Conservation (phyloP, 1,140 invertebrate species). For the Chrysomallon squamiferum region DNA sequence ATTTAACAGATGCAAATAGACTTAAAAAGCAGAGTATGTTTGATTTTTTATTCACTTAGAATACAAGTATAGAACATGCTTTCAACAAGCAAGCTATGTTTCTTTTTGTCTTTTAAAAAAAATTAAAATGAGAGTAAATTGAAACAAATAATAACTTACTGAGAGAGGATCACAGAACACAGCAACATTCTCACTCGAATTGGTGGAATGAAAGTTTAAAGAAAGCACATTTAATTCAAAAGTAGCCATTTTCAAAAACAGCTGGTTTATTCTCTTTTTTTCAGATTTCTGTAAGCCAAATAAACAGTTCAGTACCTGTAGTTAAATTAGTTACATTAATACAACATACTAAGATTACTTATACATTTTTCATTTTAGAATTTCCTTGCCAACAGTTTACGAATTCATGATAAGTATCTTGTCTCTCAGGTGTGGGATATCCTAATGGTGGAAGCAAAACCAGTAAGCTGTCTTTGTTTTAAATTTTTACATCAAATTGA, state of each 20-base stretch:
- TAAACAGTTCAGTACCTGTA: background rate
- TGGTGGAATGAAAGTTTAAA: background rate
- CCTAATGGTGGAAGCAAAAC: conserved; percentile 27
- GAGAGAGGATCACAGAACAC: background rate
- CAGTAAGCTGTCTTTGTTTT: conserved; percentile 18
- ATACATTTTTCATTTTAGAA: conserved; percentile 28
- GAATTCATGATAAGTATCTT: conserved; percentile 19
- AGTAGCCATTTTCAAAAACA: background rate
- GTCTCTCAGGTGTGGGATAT: conserved; percentile 34
- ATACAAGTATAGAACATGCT: background rate
- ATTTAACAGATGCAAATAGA: background rate
- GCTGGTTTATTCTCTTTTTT: background rate
- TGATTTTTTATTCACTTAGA: background rate
- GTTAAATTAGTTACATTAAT: background rate
- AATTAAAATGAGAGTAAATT: background rate
- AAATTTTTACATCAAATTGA: no score
- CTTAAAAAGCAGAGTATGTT: background rate
- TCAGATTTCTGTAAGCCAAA: background rate
- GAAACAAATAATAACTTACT: background rate
- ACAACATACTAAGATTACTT: background rate
- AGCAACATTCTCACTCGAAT: background rate
- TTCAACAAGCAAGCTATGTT: background rate
- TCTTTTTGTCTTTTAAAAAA: background rate
- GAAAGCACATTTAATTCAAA: background rate
- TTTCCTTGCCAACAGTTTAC: conserved; percentile 41